Evolutionary conservation across 64 coral and sea anemone genomes (phyloP).

Genomic region (Montipora foliosa): DNA sequence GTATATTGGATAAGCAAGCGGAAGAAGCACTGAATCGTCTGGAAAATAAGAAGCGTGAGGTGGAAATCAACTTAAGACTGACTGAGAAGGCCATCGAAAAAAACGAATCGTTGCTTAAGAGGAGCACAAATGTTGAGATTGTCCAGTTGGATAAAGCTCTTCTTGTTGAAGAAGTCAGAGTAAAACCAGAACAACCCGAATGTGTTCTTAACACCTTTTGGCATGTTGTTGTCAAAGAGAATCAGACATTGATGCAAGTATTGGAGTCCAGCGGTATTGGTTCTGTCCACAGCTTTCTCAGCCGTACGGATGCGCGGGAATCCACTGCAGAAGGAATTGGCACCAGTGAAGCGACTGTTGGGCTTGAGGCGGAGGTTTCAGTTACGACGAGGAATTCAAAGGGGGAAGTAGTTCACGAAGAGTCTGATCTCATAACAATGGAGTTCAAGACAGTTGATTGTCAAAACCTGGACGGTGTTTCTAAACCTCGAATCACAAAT

Average conservation of each 20-base stretch:
- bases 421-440: constrained; percentile 7
- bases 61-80: not conserved
- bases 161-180: not conserved
- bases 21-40: not conserved
- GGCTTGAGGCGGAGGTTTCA: constrained; percentile 41
- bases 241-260: not conserved
- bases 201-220: not conserved
- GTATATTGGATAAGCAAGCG: not conserved
- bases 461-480: not conserved
- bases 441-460: constrained; percentile 11
- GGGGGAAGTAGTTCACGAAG: constrained; percentile 7
- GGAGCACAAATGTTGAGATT: not conserved
- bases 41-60: not conserved
- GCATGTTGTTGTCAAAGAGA: not conserved
- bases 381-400: constrained; percentile 33
- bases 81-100: not conserved
- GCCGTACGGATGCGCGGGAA: not conserved
- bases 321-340: constrained; percentile 45
- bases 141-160: not conserved
- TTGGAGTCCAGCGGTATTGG: not conserved
- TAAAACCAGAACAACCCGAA: not conserved
- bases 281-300: not conserved
- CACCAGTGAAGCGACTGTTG: constrained; percentile 49
- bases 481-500: constrained; percentile 20
- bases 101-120: not conserved